Evolutionary conservation across 2,797 vertebrate genomes (phyloP).

Genomic region (Macropodus opercularis): DNA sequence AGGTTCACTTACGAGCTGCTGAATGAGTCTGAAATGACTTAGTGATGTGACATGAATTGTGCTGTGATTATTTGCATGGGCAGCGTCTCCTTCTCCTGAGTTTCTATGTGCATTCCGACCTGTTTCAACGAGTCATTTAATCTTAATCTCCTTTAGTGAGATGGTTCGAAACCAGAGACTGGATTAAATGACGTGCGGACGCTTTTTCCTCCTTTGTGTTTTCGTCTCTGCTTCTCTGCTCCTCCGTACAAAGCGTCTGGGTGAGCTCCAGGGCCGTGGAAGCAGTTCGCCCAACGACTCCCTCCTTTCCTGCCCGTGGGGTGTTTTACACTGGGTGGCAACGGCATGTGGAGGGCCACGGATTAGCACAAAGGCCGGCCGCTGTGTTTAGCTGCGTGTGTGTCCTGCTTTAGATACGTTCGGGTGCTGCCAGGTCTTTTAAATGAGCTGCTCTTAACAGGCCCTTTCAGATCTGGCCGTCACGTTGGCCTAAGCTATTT

Average conservation of each 20-base stretch:
- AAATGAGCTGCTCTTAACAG: constrained; percentile 21
- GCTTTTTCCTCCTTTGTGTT: not conserved
- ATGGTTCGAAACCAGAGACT: not conserved
- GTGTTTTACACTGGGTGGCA: constrained; percentile 54
- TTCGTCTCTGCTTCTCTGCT: constrained; percentile 32
- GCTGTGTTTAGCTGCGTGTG: constrained; percentile 24
- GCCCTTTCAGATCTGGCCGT: constrained; percentile 4
- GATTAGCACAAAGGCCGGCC: constrained; percentile 43
- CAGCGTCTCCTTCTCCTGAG: too few species aligned
- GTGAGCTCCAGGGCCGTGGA: constrained; percentile 24
- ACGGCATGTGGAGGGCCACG: constrained; percentile 45
- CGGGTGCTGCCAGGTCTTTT: constrained; percentile 33
- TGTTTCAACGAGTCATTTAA: constrained; percentile 13
- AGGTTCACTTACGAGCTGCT: too few species aligned
- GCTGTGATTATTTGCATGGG: too few species aligned
- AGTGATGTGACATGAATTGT: too few species aligned
- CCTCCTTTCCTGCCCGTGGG: constrained; percentile 35
- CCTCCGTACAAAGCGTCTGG: constrained; percentile 31
- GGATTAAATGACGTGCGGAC: not conserved
- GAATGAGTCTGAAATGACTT: too few species aligned
- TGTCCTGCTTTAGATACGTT: constrained; percentile 5
- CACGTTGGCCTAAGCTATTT: constrained; percentile 18
- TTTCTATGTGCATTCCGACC: not conserved
- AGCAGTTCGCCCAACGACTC: constrained; percentile 32
- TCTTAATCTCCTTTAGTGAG: constrained; percentile 23